Evolutionary conservation across 2,113 vertebrate species (phyloP).

Genomic region (Pelmatolapia mariae): DNA sequence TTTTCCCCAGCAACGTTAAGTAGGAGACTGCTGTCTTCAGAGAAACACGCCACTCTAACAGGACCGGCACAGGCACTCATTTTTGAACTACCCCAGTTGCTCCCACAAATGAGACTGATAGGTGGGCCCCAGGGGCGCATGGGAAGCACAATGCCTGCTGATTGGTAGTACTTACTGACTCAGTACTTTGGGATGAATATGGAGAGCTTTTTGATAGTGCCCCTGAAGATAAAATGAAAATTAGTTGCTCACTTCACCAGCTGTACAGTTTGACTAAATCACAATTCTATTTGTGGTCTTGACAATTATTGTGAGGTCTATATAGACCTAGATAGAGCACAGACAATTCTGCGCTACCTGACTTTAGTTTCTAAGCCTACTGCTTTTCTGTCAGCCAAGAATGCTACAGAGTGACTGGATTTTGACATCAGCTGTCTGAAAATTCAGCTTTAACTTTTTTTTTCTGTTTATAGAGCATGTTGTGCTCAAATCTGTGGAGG

Average conservation of each 20-base stretch:
- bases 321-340: neutral
- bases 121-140: neutral
- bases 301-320: neutral
- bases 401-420: neutral
- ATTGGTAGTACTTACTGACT: conserved; percentile 34
- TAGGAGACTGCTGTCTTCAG: neutral
- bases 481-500: neutral
- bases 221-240: conserved; percentile 37
- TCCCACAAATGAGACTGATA: conserved; percentile 3
- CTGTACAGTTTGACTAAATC: conserved; percentile 5
- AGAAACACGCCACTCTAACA: neutral
- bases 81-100: neutral
- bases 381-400: neutral
- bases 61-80: neutral
- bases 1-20: neutral
- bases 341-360: neutral
- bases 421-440: neutral
- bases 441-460: neutral
- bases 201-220: conserved; percentile 7
- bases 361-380: neutral
- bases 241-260: conserved; percentile 20
- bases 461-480: neutral
- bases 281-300: conserved; percentile 5
- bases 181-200: conserved; percentile 13
- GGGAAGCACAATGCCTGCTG: conserved; percentile 25